Conservation (phyloP, 2,797 vertebrate species). For the Rhinoraja longicauda region DNA sequence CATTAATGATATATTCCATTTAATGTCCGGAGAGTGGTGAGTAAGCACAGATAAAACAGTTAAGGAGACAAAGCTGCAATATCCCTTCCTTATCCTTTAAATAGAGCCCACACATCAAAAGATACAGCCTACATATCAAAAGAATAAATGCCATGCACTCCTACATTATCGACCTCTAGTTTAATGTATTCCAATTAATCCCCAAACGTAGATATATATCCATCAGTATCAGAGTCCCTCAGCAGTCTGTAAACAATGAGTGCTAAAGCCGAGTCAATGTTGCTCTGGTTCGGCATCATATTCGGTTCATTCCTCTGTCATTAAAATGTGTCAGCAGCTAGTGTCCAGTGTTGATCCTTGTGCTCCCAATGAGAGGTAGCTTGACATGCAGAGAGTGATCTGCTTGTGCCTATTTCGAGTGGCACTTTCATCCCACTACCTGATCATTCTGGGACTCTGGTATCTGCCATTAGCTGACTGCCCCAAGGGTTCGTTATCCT, state of each 20-base stretch:
- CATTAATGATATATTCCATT: background rate
- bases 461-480: too few relatives aligned
- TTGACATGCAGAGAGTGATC: too few relatives aligned
- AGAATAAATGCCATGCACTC: background rate
- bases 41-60: background rate
- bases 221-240: too few relatives aligned
- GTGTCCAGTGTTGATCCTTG: too few relatives aligned
- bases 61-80: background rate
- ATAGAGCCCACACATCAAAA: background rate
- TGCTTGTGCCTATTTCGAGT: too few relatives aligned
- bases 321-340: too few relatives aligned
- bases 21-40: background rate
- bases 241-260: too few relatives aligned
- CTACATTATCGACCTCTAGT: background rate
- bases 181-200: background rate
- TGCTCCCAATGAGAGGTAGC: too few relatives aligned
- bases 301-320: too few relatives aligned
- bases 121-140: background rate
- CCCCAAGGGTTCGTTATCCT: background rate
- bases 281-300: too few relatives aligned
- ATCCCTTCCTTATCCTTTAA: background rate
- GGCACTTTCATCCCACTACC: background rate
- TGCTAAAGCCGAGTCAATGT: too few relatives aligned
- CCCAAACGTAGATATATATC: too few relatives aligned
- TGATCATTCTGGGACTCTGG: background rate